A percentile compares a stretch with the other conserved stretches of the same genome.
These are phyloP conservation scores for Ametastegia equiseti DNA, from an alignment of 2,888 invertebrate species.

Conservation along the genomic window DNA sequence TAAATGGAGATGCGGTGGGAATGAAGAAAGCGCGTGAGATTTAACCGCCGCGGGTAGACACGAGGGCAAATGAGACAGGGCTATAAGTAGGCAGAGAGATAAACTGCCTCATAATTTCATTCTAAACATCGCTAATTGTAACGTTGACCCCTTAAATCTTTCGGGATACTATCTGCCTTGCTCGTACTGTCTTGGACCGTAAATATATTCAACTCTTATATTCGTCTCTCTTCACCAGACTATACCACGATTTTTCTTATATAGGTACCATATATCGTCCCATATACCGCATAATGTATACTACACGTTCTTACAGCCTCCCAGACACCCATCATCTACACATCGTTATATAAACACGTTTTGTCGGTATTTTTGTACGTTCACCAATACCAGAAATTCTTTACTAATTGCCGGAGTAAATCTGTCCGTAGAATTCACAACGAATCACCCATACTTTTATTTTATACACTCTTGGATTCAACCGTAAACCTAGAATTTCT, in stretches of 20 bases:
- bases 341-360: too few species aligned
- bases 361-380: not conserved
- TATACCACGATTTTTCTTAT: not conserved
- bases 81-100: slow-evolving; percentile 56
- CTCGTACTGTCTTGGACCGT: slow-evolving; percentile 12
- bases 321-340: too few species aligned
- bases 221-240: not conserved
- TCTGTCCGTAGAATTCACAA: not conserved
- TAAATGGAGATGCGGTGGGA: not conserved
- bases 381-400: too few species aligned
- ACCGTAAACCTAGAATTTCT: too few species aligned
- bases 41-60: not conserved
- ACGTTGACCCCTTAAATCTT: slow-evolving; percentile 69
- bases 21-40: slow-evolving; percentile 16
- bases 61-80: slow-evolving; percentile 23
- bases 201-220: slow-evolving; percentile 39
- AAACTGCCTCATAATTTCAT: slow-evolving; percentile 69
- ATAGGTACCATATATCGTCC: too few species aligned
- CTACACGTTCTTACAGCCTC: not conserved
- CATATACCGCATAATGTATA: too few species aligned
- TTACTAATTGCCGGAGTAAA: too few species aligned
- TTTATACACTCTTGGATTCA: not conserved
- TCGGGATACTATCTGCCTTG: slow-evolving; percentile 61
- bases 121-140: slow-evolving; percentile 71
- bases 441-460: not conserved